Conservation (phyloP, 1,140 invertebrate genomes). For the Amphibalanus amphitrite region DNA sequence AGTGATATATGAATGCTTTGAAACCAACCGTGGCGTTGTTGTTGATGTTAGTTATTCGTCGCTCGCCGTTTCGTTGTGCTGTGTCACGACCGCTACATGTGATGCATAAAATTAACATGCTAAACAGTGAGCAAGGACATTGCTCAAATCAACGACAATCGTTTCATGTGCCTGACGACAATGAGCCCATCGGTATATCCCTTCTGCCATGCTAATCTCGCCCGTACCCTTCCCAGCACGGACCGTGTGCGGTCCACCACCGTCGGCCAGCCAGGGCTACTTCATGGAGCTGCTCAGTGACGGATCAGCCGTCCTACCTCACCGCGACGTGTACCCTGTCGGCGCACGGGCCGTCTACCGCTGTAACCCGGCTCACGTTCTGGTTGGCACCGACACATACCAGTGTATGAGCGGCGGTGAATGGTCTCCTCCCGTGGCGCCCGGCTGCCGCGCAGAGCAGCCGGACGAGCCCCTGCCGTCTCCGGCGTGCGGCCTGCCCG, state of each 20-base stretch:
- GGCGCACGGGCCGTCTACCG: constrained; percentile 16
- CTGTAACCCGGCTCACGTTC: constrained; percentile 18
- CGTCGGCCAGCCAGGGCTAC: constrained; percentile 12
- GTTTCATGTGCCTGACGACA: not conserved
- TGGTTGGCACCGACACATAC: constrained; percentile 18
- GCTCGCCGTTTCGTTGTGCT: too few species aligned
- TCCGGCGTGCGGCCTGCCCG: constrained; percentile 13
- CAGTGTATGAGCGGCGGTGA: constrained; percentile 13
- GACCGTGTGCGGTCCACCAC: constrained; percentile 7
- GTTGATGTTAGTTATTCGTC: too few species aligned
- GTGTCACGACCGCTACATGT: too few species aligned
- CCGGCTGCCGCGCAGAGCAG: constrained; percentile 12
- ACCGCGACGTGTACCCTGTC: constrained; percentile 10
- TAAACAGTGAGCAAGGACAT: too few species aligned
- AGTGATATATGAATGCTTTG: too few species aligned
- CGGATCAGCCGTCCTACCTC: not conserved
- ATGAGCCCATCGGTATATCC: not conserved
- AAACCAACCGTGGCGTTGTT: too few species aligned
- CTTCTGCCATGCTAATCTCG: not conserved
- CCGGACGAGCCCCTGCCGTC: constrained; percentile 10
- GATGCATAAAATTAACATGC: not conserved
- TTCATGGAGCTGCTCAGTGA: constrained; percentile 13
- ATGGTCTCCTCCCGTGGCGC: constrained; percentile 16
- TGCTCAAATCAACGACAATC: too few species aligned
- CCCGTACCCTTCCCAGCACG: constrained; percentile 7